Evolutionary conservation across 2,888 invertebrate species (phyloP).

Genomic region (Drosophila lacicola): DNA sequence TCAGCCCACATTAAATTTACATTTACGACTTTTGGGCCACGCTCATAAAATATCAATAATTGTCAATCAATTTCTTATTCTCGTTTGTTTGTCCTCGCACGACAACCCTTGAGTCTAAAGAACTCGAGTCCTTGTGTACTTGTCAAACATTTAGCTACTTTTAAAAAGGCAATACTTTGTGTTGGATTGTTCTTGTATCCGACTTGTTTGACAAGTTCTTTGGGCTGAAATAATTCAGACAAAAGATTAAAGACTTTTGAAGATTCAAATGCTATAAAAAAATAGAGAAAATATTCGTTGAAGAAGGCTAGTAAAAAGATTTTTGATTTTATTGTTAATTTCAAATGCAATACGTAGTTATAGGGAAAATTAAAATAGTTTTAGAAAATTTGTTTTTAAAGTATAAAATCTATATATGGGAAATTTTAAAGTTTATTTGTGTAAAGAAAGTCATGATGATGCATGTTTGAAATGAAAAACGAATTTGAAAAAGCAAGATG

Average conservation of each 20-base stretch:
- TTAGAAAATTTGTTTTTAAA: too few species aligned
- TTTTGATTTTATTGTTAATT: too few species aligned
- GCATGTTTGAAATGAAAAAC: too few species aligned
- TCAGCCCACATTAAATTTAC: constrained; percentile 47
- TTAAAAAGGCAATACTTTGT: background rate
- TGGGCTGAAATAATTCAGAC: background rate
- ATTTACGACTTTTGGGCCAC: constrained; percentile 34
- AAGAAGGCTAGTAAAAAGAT: too few species aligned
- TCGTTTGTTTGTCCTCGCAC: constrained; percentile 19
- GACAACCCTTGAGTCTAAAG: constrained; percentile 12
- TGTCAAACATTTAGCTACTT: constrained; percentile 30
- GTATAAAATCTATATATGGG: too few species aligned
- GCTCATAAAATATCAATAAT: constrained; percentile 72
- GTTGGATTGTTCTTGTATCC: constrained; percentile 6
- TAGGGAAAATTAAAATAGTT: too few species aligned
- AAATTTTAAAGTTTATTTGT: too few species aligned
- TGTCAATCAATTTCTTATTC: constrained; percentile 59
- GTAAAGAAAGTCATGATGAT: too few species aligned
- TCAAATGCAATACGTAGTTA: too few species aligned
- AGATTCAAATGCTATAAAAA: too few species aligned
- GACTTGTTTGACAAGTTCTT: constrained; percentile 3
- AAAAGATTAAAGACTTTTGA: background rate
- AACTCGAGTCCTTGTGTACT: constrained; percentile 1
- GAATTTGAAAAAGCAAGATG: too few species aligned
- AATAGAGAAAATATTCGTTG: background rate